Evolutionary conservation across 2,888 invertebrate species (phyloP).

Genomic region (Enoplolaimus lenunculus): DNA sequence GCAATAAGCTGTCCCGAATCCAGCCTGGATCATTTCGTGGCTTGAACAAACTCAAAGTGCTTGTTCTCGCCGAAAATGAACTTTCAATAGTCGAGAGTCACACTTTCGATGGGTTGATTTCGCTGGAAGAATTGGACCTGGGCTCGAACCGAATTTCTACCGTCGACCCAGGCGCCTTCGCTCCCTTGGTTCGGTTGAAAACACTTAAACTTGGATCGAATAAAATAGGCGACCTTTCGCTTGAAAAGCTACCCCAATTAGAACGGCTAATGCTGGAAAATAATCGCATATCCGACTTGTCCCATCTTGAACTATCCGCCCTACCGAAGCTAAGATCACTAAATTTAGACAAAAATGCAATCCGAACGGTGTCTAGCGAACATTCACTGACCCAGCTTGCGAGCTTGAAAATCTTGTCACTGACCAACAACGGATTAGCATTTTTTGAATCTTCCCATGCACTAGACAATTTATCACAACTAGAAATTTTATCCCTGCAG

Average conservation of each 20-base stretch:
- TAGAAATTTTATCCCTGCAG: slow-evolving; percentile 40
- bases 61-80: slow-evolving; percentile 43
- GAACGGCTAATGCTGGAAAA: slow-evolving; percentile 34
- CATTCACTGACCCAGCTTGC: slow-evolving; percentile 36
- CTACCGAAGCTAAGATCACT: slow-evolving; percentile 13
- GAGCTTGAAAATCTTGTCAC: slow-evolving; percentile 37
- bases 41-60: slow-evolving; percentile 34
- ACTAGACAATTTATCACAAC: slow-evolving; percentile 24
- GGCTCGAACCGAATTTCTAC: slow-evolving; percentile 27
- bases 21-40: slow-evolving; percentile 36
- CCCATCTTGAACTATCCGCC: slow-evolving; percentile 1
- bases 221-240: slow-evolving; percentile 31
- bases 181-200: slow-evolving; percentile 29
- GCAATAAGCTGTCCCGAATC: slow-evolving; percentile 38
- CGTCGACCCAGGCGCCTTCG: slow-evolving; percentile 30
- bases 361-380: slow-evolving; percentile 23
- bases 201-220: slow-evolving; percentile 43
- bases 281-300: slow-evolving; percentile 29
- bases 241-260: slow-evolving; percentile 26
- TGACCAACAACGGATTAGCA: slow-evolving; percentile 31
- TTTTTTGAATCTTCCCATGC: too few relatives aligned
- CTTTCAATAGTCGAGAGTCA: slow-evolving; percentile 37
- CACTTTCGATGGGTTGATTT: slow-evolving; percentile 35
- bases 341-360: slow-evolving; percentile 21
- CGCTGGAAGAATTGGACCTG: slow-evolving; percentile 35